Conservation (phyloP, 2,888 invertebrate species). For the Eupithecia abbreviata region DNA sequence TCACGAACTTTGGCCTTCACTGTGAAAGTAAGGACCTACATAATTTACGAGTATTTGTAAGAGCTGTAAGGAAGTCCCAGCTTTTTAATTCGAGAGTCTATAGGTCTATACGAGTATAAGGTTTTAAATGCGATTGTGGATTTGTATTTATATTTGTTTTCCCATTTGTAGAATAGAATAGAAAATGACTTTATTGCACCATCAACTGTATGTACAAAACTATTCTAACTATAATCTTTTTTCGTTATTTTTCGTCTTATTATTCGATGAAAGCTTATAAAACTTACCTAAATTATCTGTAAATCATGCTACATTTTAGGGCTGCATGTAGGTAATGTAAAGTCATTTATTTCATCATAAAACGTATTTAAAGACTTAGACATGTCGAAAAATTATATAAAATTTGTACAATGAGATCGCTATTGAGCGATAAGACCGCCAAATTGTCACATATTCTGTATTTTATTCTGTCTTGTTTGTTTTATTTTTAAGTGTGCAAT, state of each 20-base stretch:
- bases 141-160: background rate
- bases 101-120: background rate
- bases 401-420: too few relatives aligned
- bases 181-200: too few relatives aligned
- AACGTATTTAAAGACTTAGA: too few relatives aligned
- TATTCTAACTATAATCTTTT: background rate
- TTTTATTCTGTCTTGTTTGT: too few relatives aligned
- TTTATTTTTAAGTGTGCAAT: too few relatives aligned
- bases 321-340: background rate
- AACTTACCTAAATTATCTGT: background rate
- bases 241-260: too few relatives aligned
- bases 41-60: conserved; percentile 27
- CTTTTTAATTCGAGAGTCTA: background rate
- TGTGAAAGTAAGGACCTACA: conserved; percentile 16
- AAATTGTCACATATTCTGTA: too few relatives aligned
- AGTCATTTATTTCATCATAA: too few relatives aligned
- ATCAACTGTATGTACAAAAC: background rate
- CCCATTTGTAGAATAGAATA: background rate
- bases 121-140: background rate
- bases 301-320: background rate
- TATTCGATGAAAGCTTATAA: background rate
- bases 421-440: too few relatives aligned
- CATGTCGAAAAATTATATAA: too few relatives aligned
- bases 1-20: conserved; percentile 35
- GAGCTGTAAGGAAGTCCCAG: background rate